A percentile compares a stretch with the other conserved stretches of the same genome.
These are phyloP conservation scores for Horisme vitalbata DNA, from an alignment of 2,888 invertebrate genomes.

Conservation along the genomic window DNA sequence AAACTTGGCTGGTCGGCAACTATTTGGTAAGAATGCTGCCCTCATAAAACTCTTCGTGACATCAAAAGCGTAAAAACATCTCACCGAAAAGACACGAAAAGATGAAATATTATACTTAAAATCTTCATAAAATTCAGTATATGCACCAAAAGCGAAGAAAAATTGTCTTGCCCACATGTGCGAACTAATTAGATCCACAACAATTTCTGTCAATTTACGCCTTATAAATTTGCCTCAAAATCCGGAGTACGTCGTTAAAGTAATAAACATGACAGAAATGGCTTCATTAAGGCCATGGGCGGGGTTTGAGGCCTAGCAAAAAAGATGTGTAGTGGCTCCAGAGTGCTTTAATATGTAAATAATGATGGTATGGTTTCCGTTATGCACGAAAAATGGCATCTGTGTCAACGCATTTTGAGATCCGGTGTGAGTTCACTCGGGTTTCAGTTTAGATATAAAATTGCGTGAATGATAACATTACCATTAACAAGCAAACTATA, in stretches of 20 bases:
- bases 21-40: slow-evolving; percentile 9
- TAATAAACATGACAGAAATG: slow-evolving; percentile 80
- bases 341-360: slow-evolving; percentile 71
- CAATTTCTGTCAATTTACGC: slow-evolving; percentile 75
- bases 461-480: too few relatives aligned
- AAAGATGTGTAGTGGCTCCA: slow-evolving; percentile 62
- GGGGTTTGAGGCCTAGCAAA: slow-evolving; percentile 70
- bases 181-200: slow-evolving; percentile 62
- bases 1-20: slow-evolving; percentile 8
- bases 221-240: slow-evolving; percentile 76
- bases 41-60: slow-evolving; percentile 9
- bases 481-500: too few relatives aligned
- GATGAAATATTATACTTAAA: background rate
- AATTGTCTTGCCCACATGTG: slow-evolving; percentile 43
- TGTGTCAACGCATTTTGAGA: slow-evolving; percentile 56
- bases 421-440: slow-evolving; percentile 50
- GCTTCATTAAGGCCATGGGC: slow-evolving; percentile 76
- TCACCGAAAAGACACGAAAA: background rate
- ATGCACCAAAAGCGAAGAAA: slow-evolving; percentile 2
- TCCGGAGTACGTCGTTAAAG: slow-evolving; percentile 75
- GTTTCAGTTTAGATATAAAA: slow-evolving; percentile 15
- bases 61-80: background rate
- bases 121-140: slow-evolving; percentile 7
- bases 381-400: slow-evolving; percentile 66
- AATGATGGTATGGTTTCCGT: slow-evolving; percentile 74